phyloP scores from a whole-genome alignment of 2,797 vertebrate species.

The Hirundo rustica region DNA sequence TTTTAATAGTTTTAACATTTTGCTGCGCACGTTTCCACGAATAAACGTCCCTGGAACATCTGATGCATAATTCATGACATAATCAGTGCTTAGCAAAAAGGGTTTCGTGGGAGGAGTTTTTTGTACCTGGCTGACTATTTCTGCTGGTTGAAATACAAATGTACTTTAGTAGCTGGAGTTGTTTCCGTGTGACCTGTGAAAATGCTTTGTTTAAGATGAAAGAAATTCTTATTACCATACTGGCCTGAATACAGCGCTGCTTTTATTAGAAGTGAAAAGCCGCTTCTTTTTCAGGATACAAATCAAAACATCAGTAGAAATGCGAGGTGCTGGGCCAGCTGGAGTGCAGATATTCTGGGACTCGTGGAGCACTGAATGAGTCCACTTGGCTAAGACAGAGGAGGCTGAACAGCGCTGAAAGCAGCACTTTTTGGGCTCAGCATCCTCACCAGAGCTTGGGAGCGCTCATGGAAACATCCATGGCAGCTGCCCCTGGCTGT shows the following conservation, averaged over 20 bases:
- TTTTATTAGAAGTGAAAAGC: neutral
- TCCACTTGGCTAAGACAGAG: neutral
- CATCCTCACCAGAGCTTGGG: neutral
- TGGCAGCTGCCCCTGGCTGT: neutral
- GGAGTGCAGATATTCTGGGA: neutral
- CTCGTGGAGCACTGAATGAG: neutral
- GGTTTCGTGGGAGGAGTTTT: slow-evolving; percentile 18
- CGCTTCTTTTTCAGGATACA: neutral
- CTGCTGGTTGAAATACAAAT: slow-evolving; percentile 42
- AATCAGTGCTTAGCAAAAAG: slow-evolving; percentile 37
- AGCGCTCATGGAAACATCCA: accelerated
- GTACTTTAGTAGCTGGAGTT: slow-evolving; percentile 21
- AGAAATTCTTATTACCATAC: neutral
- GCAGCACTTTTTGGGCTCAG: neutral
- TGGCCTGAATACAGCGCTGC: slow-evolving; percentile 19
- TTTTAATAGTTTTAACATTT: slow-evolving; percentile 41
- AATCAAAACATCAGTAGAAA: neutral
- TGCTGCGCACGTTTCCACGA: neutral
- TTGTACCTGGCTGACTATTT: slow-evolving; percentile 48
- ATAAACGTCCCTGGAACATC: slow-evolving; percentile 28
- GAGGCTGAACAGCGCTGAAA: neutral
- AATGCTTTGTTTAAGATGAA: slow-evolving; percentile 56
- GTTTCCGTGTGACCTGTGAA: slow-evolving; percentile 35
- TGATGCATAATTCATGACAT: slow-evolving; percentile 53
- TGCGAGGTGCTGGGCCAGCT: neutral